Evolutionary conservation across 92 coral and sea anemone species (phyloP).

Genomic region (Heliopora coerulea): DNA sequence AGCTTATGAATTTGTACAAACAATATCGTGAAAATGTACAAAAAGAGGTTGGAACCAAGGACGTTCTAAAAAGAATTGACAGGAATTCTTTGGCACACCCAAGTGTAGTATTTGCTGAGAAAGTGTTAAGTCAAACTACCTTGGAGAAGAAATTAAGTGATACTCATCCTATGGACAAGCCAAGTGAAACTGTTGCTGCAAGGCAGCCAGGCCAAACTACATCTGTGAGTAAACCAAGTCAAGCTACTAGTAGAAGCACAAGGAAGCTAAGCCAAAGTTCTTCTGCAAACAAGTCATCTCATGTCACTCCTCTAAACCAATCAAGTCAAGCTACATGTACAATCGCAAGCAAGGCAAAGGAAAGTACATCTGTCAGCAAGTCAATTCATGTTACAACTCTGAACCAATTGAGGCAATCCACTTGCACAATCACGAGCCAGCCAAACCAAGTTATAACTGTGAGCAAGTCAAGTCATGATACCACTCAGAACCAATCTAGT

Average conservation of each 20-base stretch:
- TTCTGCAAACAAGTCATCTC: neutral
- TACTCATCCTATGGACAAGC: neutral
- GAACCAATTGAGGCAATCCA: too few species aligned
- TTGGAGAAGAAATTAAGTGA: too few species aligned
- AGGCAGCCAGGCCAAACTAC: neutral
- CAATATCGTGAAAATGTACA: constrained; percentile 2
- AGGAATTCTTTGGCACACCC: too few species aligned
- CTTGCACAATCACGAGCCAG: too few species aligned
- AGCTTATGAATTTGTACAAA: constrained; percentile 25
- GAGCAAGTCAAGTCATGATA: too few species aligned
- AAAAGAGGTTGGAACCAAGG: neutral
- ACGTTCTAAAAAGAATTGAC: too few species aligned
- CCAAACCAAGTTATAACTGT: too few species aligned
- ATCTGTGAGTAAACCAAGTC: neutral
- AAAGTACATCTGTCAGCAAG: too few species aligned
- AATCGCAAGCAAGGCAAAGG: too few species aligned
- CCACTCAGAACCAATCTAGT: too few species aligned
- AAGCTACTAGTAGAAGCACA: neutral
- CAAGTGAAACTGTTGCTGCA: neutral
- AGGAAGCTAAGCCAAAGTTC: too few species aligned
- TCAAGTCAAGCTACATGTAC: neutral
- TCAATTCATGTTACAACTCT: too few species aligned
- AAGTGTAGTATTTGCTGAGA: neutral
- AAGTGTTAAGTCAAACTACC: neutral
- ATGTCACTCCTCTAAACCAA: neutral